Base-by-base conservation (phyloP, 1,140 invertebrate genomes). In the Ceratitis capitata region DNA sequence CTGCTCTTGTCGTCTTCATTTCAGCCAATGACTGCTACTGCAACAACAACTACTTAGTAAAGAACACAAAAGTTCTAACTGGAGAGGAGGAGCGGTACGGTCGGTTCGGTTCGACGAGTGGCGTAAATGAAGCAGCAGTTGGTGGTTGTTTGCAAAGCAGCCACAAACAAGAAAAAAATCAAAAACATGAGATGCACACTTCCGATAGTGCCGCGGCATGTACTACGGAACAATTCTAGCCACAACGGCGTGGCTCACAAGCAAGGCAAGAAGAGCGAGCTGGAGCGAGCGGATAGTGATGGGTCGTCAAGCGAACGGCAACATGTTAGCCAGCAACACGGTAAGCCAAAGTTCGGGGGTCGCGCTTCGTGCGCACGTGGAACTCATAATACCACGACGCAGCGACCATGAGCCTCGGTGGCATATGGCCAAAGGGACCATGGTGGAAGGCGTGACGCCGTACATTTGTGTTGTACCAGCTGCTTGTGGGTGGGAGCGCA, bases 241-340 rank as follows among this genome's bases (percentile, higher is more conserved):
- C 35, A 23, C 39, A 10, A n/a, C 39, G 16, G 51, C 16, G 69
- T 78, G 39, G 39, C 26, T 1, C 6, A 19, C 14, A 64, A 16
- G 39, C 64, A 64, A 61, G 9, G n/a, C n/a, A n/a, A n/a, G n/a
- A n/a, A n/a, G 26, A 9, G 23, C 12, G 2, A 12, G 69, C 6
- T 9, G 39, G 39, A 23, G 39, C 19, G 9, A n/a, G 26, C 19
- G 23, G 39, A 0, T 12, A 12, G 69, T n/a, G 39, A 12, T 10
- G 69, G 12, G 16, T 69, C 12, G 58, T 2, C 58, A 26, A 78
- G 39, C 69, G 45, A 78, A 39, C 69, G 69, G 42, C 69, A 78
- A 78, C 69, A 78, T 78, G 69, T 78, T 78, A 47, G 69, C 69
- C 39, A 78, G 26, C 69, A 78, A 78, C 69, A 78, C 69, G 69